phyloP scores from a whole-genome alignment of 2,888 invertebrate genomes.

The Synanthedon myopaeformis region DNA sequence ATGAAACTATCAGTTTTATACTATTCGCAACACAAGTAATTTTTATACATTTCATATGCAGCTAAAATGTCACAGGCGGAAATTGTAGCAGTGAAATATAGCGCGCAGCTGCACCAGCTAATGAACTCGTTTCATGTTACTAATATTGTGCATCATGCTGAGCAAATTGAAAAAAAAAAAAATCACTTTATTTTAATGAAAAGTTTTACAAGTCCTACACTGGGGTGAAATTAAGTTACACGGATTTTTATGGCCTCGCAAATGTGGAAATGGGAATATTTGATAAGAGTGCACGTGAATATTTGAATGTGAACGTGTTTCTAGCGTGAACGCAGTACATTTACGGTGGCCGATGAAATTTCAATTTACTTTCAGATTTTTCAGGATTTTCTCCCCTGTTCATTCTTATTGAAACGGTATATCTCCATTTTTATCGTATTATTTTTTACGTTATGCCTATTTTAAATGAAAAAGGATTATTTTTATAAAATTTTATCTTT shows the following conservation, averaged over 20 bases:
- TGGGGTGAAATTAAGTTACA: not conserved
- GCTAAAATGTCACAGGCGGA: constrained; percentile 41
- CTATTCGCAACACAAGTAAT: not conserved
- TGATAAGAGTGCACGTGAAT: not conserved
- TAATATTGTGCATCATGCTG: constrained; percentile 47
- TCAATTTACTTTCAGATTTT: too few relatives aligned
- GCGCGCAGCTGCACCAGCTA: constrained; percentile 48
- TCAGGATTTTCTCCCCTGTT: too few relatives aligned
- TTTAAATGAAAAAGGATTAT: too few relatives aligned
- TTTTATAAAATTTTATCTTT: too few relatives aligned
- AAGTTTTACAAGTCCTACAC: not conserved
- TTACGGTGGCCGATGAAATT: not conserved
- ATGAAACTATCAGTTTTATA: not conserved
- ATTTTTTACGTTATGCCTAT: too few relatives aligned
- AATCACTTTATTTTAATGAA: constrained; percentile 1
- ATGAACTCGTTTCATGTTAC: constrained; percentile 56
- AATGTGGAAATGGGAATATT: not conserved
- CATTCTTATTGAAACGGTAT: too few relatives aligned
- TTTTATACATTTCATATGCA: constrained; percentile 39
- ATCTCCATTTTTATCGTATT: too few relatives aligned
- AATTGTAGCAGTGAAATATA: constrained; percentile 53
- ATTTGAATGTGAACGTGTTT: not conserved
- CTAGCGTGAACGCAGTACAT: not conserved
- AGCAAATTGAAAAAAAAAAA: constrained; percentile 27
- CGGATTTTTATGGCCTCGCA: not conserved